Conservation (phyloP, 2,797 vertebrate species). For the Champsocephalus gunnari region DNA sequence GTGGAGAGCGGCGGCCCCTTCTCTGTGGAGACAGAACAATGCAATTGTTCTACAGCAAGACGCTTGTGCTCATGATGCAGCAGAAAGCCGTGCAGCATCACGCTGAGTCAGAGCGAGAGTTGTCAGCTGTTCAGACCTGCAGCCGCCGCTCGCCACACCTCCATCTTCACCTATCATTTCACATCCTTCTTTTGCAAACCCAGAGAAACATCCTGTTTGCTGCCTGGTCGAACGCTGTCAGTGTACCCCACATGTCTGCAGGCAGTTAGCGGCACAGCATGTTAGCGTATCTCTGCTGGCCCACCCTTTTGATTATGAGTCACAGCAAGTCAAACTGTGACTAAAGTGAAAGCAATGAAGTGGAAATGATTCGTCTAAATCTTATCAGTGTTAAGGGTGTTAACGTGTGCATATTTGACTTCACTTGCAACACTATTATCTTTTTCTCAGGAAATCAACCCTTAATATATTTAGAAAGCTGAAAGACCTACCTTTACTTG, state of each 20-base stretch:
- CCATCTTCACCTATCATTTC: constrained; percentile 65
- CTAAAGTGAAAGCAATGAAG: constrained; percentile 51
- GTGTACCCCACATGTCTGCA: constrained; percentile 9
- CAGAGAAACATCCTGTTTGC: constrained; percentile 73
- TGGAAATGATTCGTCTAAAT: constrained; percentile 18
- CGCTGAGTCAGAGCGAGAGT: constrained; percentile 61
- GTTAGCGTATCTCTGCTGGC: constrained; percentile 28
- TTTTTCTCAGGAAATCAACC: constrained; percentile 25
- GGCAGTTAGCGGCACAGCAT: constrained; percentile 36
- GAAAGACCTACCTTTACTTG: constrained; percentile 13
- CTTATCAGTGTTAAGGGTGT: constrained; percentile 41
- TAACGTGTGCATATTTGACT: constrained; percentile 42
- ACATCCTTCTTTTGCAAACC: constrained; percentile 58
- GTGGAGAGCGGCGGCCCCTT: background rate
- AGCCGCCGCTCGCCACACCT: constrained; percentile 55
- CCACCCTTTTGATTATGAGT: constrained; percentile 68
- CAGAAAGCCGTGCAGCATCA: constrained; percentile 2
- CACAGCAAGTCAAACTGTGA: constrained; percentile 56
- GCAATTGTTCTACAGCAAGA: background rate
- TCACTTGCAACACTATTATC: constrained; percentile 31
- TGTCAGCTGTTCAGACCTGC: constrained; percentile 62
- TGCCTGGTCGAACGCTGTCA: constrained; percentile 21
- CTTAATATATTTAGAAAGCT: constrained; percentile 17
- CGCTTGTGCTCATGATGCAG: constrained; percentile 30
- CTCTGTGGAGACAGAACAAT: background rate